These are phyloP conservation scores for Drosophila phalerata DNA, from an alignment of 2,888 invertebrate species.

Conservation along the genomic window DNA sequence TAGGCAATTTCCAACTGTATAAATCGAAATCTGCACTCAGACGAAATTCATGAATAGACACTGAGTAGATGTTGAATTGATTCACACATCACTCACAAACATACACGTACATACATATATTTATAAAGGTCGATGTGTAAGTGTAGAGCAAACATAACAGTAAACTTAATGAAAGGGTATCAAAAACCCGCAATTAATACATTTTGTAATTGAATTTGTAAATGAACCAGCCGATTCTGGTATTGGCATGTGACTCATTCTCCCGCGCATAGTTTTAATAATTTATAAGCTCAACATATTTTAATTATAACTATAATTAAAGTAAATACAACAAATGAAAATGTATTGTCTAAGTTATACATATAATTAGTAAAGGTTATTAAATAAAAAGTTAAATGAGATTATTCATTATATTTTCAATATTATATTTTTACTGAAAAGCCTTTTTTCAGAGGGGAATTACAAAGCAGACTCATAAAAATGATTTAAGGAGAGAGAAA, in stretches of 20 bases:
- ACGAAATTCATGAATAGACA: conserved; percentile 13
- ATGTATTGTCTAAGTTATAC: conserved; percentile 63
- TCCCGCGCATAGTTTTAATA: conserved; percentile 76
- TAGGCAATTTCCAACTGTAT: conserved; percentile 72
- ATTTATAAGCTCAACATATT: conserved; percentile 78
- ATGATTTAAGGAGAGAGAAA: too few species aligned
- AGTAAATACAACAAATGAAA: conserved; percentile 34
- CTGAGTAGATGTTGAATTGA: conserved; percentile 34
- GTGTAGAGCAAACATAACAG: conserved; percentile 51
- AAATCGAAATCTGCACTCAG: conserved; percentile 40
- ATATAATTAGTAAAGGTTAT: conserved; percentile 77
- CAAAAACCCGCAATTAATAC: conserved; percentile 14
- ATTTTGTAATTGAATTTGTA: conserved; percentile 70
- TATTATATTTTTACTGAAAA: background rate
- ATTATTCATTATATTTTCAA: conserved; percentile 44
- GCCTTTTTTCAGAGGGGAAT: too few species aligned
- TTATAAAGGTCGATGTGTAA: conserved; percentile 50
- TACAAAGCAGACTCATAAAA: too few species aligned
- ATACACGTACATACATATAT: conserved; percentile 26
- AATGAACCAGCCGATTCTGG: conserved; percentile 46
- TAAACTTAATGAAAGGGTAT: conserved; percentile 23
- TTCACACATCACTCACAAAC: conserved; percentile 5
- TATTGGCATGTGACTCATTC: conserved; percentile 61
- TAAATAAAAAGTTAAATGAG: conserved; percentile 68
- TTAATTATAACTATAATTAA: conserved; percentile 63